Evolutionary conservation across 2,888 invertebrate genomes (phyloP).

Genomic region (Hipparchia sbordonii): DNA sequence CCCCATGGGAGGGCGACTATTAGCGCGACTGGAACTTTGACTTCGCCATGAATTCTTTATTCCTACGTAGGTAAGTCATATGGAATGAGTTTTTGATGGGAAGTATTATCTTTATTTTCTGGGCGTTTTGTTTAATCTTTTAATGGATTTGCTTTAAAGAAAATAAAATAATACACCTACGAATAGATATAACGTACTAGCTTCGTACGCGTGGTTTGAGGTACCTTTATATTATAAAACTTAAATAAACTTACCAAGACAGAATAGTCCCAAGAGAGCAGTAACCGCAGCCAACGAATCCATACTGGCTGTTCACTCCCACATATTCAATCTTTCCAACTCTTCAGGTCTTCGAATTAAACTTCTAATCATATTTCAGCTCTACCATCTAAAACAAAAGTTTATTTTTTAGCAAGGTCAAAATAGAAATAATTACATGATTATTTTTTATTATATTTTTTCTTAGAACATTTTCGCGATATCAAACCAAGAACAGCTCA

Average conservation of each 20-base stretch:
- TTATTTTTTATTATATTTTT: no score
- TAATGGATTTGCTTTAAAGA: neutral
- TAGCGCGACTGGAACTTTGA: constrained; percentile 73
- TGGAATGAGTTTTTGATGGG: constrained; percentile 42
- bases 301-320: constrained; percentile 63
- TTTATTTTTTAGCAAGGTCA: neutral
- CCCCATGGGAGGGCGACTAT: constrained; percentile 64
- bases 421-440: no score
- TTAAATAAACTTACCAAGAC: constrained; percentile 57
- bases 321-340: constrained; percentile 51
- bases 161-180: neutral
- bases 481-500: no score
- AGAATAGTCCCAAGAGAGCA: constrained; percentile 68
- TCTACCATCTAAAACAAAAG: constrained; percentile 61
- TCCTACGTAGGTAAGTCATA: constrained; percentile 41
- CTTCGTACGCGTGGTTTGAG: no score
- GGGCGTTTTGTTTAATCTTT: constrained; percentile 13
- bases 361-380: constrained; percentile 52
- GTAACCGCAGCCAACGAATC: constrained; percentile 63
- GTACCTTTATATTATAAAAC: neutral
- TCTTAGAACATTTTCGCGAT: no score
- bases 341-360: constrained; percentile 32
- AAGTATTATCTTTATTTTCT: constrained; percentile 25
- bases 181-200: no score
- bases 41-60: constrained; percentile 60